Evolutionary conservation across 2,888 invertebrate species (phyloP).

Genomic region (Leptura quadrifasciata): DNA sequence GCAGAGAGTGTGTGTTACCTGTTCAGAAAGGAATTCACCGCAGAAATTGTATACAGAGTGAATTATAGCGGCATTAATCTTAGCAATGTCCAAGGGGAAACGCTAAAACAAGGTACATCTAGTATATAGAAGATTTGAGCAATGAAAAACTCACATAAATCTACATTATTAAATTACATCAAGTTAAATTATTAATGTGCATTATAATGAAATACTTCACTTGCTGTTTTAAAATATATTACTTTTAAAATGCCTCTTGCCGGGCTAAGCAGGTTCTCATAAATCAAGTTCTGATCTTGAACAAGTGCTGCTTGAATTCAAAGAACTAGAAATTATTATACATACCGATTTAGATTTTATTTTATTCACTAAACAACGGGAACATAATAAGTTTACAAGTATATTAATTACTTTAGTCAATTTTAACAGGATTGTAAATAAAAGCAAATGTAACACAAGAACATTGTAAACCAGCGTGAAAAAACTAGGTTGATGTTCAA

Average conservation of each 20-base stretch:
- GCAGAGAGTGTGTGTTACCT: constrained; percentile 53
- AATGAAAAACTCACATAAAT: constrained; percentile 55
- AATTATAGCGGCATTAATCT: constrained; percentile 61
- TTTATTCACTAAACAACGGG: no score
- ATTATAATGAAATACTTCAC: constrained; percentile 45
- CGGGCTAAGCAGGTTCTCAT: constrained; percentile 6
- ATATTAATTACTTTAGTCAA: no score
- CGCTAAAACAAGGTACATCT: constrained; percentile 52
- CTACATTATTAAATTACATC: constrained; percentile 57
- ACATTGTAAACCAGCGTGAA: no score
- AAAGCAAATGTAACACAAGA: no score
- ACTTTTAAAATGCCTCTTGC: constrained; percentile 36
- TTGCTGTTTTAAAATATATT: constrained; percentile 34
- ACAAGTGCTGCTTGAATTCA: constrained; percentile 15
- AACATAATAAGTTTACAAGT: no score
- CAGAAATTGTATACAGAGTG: constrained; percentile 60
- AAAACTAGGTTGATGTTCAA: no score
- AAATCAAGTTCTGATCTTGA: constrained; percentile 29
- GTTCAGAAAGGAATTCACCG: constrained; percentile 59
- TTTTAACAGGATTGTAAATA: no score
- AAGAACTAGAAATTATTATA: constrained; percentile 17
- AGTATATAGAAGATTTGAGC: constrained; percentile 42
- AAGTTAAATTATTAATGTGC: constrained; percentile 41
- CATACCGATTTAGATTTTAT: no score
- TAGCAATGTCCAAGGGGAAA: constrained; percentile 58